Evolutionary conservation across 2,888 invertebrate species (phyloP).

Genomic region (Neuroscelio doddi): DNA sequence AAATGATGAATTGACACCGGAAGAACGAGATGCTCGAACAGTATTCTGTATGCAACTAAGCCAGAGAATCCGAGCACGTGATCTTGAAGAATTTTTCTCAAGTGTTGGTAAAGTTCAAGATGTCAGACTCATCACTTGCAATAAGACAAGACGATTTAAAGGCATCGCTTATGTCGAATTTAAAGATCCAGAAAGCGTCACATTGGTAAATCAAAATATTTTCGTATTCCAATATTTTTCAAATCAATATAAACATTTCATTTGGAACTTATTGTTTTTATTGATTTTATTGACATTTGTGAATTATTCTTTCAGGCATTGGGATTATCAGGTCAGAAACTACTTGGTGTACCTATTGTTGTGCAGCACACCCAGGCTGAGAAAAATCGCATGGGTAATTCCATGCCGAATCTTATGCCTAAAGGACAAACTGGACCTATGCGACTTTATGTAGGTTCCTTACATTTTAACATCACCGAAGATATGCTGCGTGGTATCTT

Average conservation of each 20-base stretch:
- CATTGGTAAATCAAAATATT: conserved; percentile 79
- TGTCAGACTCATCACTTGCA: conserved; percentile 98
- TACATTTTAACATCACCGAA: conserved; percentile 99
- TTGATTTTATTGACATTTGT: neutral
- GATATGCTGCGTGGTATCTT: conserved; percentile 99
- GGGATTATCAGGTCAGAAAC: conserved; percentile 94
- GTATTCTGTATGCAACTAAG: conserved; percentile 99
- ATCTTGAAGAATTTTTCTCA: conserved; percentile 98
- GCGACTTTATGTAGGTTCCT: conserved; percentile 96
- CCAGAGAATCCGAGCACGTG: conserved; percentile 92
- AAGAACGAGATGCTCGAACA: conserved; percentile 98
- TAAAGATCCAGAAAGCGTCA: conserved; percentile 97
- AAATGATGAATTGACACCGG: conserved; percentile 86
- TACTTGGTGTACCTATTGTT: conserved; percentile 96
- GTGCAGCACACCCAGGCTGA: conserved; percentile 98
- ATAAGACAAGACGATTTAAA: conserved; percentile 98
- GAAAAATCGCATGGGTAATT: conserved; percentile 92
- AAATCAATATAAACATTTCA: neutral
- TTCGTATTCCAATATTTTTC: neutral
- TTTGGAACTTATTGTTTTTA: neutral
- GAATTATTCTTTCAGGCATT: conserved; percentile 80
- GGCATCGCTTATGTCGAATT: conserved; percentile 99
- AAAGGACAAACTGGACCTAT: conserved; percentile 95
- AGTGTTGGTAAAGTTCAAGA: conserved; percentile 98
- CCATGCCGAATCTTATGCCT: conserved; percentile 88